Evolutionary conservation across 2,797 vertebrate genomes (phyloP).

Genomic region (Sardinella longiceps): DNA sequence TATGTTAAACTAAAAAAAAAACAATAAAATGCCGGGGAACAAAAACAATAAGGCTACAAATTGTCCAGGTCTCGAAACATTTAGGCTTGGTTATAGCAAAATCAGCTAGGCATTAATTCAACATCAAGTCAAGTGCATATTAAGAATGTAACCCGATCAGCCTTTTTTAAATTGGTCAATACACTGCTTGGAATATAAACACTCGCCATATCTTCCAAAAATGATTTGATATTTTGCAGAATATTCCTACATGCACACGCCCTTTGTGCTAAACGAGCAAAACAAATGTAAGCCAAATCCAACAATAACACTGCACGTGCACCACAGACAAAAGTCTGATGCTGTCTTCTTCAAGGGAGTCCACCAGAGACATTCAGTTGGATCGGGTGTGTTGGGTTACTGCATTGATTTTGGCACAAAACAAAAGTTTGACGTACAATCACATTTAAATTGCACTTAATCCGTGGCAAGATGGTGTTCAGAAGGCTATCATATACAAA

Average conservation of each 20-base stretch:
- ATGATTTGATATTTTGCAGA: not conserved
- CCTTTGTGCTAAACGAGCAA: constrained; percentile 18
- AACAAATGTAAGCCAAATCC: constrained; percentile 6
- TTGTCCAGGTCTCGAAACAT: not conserved
- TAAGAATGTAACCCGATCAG: not conserved
- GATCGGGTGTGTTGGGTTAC: not conserved
- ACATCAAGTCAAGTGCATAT: not conserved
- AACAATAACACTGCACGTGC: constrained; percentile 26
- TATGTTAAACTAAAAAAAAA: not conserved
- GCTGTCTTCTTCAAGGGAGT: constrained; percentile 20
- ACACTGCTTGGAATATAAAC: not conserved
- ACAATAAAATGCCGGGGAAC: not conserved
- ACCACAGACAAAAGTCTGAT: constrained; percentile 24
- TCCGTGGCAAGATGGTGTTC: not conserved
- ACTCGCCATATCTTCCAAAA: not conserved
- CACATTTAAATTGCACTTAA: constrained; percentile 1
- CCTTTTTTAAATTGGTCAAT: constrained; percentile 11
- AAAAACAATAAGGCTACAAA: not conserved
- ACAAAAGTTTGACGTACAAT: constrained; percentile 20
- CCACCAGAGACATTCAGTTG: constrained; percentile 13
- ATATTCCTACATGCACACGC: not conserved
- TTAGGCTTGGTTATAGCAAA: not conserved
- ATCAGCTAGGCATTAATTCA: not conserved
- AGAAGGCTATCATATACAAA: not conserved
- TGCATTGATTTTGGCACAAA: constrained; percentile 23